Percentiles rank a stretch among this genome's conserved stretches.
phyloP scores from a whole-genome alignment of 2,797 vertebrate species.

The Characodon lateralis region DNA sequence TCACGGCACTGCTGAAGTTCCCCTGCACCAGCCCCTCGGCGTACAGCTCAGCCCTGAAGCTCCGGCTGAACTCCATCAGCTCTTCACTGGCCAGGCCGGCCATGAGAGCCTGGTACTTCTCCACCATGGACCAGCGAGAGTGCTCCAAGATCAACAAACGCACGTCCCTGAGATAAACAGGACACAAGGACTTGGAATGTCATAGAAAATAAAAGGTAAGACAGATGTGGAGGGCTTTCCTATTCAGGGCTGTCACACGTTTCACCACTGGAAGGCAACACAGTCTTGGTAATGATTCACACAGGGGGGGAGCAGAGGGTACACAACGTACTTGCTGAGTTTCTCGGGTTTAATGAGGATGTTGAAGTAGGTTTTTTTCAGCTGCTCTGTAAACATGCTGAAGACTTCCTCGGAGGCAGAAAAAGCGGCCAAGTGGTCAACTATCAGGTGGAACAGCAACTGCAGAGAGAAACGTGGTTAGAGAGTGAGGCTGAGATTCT shows the following conservation, averaged over 20 bases:
- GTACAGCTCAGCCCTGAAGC: constrained; percentile 87
- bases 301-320: background rate
- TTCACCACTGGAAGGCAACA: constrained; percentile 69
- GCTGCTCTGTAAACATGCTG: constrained; percentile 92
- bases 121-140: constrained; percentile 91
- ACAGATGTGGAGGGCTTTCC: constrained; percentile 8
- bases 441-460: constrained; percentile 93
- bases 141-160: constrained; percentile 90
- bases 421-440: constrained; percentile 92
- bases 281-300: constrained; percentile 34
- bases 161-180: constrained; percentile 82
- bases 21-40: constrained; percentile 94
- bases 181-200: background rate
- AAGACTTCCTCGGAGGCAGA: constrained; percentile 88
- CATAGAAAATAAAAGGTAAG: background rate
- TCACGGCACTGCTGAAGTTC: constrained; percentile 85
- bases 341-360: constrained; percentile 95
- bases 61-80: constrained; percentile 86
- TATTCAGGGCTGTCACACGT: constrained; percentile 16
- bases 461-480: constrained; percentile 56
- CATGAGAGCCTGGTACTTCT: constrained; percentile 88
- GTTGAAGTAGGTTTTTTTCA: constrained; percentile 97
- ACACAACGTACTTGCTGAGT: constrained; percentile 86
- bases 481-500: background rate
- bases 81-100: constrained; percentile 84